Evolutionary conservation across 2,797 vertebrate species (phyloP), one percentile per base, ranked within the genome.

Genomic region (Ptychobarbus kaznakovi): DNA sequence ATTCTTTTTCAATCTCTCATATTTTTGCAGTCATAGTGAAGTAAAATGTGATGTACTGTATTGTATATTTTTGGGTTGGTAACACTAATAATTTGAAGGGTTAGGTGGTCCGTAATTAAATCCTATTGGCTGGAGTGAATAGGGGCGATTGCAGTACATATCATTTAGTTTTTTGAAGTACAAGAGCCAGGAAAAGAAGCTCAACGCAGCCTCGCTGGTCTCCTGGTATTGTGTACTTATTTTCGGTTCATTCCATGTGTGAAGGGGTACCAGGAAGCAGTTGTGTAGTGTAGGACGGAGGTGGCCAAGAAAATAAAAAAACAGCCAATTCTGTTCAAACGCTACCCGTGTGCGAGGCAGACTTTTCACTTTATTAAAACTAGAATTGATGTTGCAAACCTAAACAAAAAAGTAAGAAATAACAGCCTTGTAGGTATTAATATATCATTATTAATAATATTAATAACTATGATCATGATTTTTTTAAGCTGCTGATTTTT

Each of bases 31-130:
- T 96, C 94, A 92, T 92, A 95, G 94, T 96, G 94, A 95, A 94
- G 95, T 96, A 92, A 95, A 95, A 92, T 87, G 95, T 96, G 94
- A 93, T 93, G 94, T 96, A 94, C 94, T 96, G 95, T 96, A 94
- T 95, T 95, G 94, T 96, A 93, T 95, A 93, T 94, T 95, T 95
- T 94, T 91, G 90, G 87, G 92, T 92, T 92, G 91, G 94, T 92
- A 92, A 93, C 89, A 42, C 80, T 93, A 86, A 86, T 72, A 87
- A 93, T 88, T 91, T 90, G 90, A 91, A 90, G 87, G 90, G 68
- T 65, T 40, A 73, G 81, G 25, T 76, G 82, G 89, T 88, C 86
- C 88, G 87, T 78, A 61, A 88, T 46, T 83, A 85, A 86, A 79
- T 86, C 80, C 53, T 70, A 63, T 86, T 75, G 73, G 78, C 79